A percentile compares a stretch with the other conserved stretches of the same genome.
These are phyloP conservation scores for Lepus townsendii DNA, from an alignment of 2,797 vertebrate genomes.

Conservation along the genomic window DNA sequence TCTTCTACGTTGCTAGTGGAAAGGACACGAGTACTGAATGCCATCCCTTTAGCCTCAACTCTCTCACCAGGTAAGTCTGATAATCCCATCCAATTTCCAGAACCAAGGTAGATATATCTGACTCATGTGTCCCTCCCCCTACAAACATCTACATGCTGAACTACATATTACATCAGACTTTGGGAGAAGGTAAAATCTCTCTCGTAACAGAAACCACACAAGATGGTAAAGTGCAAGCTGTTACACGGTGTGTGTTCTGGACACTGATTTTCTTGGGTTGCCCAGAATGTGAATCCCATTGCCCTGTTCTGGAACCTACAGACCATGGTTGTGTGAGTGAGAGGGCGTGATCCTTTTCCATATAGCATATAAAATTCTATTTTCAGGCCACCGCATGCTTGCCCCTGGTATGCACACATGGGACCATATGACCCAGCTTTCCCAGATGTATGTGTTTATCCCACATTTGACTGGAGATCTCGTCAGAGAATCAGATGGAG, in stretches of 20 bases:
- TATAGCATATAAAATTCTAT: not conserved
- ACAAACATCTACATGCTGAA: not conserved
- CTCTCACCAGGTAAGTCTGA: not conserved
- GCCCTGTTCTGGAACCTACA: not conserved
- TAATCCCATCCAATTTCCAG: not conserved
- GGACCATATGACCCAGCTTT: not conserved
- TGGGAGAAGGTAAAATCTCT: not conserved
- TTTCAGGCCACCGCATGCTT: not conserved
- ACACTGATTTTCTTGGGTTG: too few species aligned
- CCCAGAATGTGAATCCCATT: not conserved
- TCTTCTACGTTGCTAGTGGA: not conserved
- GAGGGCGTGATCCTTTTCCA: not conserved
- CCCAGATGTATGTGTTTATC: not conserved
- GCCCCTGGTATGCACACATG: too few species aligned
- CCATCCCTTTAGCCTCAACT: not conserved
- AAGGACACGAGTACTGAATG: not conserved
- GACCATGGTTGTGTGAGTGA: too few species aligned
- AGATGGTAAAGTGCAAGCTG: not conserved
- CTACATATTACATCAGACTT: not conserved
- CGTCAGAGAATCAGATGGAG: not conserved
- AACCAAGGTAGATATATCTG: not conserved
- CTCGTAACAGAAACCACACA: not conserved
- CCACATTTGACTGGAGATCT: not conserved
- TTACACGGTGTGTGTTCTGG: not conserved
- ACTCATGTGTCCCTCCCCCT: too few species aligned